Evolutionary conservation across 2,113 vertebrate species (phyloP), one percentile per base, ranked within the genome.

Genomic region (Oostethus manadensis): DNA sequence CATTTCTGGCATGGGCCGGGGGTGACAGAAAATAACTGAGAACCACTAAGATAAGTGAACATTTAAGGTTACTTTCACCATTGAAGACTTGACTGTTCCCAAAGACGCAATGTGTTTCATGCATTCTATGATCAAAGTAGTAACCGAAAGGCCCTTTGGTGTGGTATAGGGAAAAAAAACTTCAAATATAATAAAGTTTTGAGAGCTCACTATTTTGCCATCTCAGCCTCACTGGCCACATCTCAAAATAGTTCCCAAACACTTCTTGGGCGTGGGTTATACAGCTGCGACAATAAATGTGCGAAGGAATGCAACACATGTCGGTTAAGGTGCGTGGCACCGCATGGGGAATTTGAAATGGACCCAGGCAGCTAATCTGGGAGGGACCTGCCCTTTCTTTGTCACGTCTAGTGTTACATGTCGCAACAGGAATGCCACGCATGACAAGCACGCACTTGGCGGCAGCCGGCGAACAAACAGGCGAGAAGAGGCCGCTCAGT

Each of bases 351-450:
- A 81, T 76, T 79, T 81, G 56, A 72, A 65, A 64, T 22, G 59
- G 72, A 45, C 75, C 74, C 72, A 78, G n/a, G 72, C 7, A 10
- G 17, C 70, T 85, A 80, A 84, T 85, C 78, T 77, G 44, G 64
- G 75, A 75, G 78, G 79, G 84, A 84, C 81, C 68, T 65, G 71
- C 11, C 33, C 33, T 54, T 54, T 57, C 79, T 80, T 84, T 83
- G 85, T 87, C 79, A 56, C 46, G 40, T 81, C 64, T 65, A 72
- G 58, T 40, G 84, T 82, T 80, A 79, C 78, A 44, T 55, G 71
- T 77, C 76, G 59, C 65, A 35, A 10, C 23, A 79, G 76, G 85
- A 88, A 88, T 88, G 84, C 55, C 68, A 81, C 76, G 78, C 80
- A 87, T 80, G 85, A 78, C 76, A 72, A 84, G 76, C 66, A 81